A percentile compares a stretch with the other conserved stretches of the same genome.
Evolutionary conservation across 2,888 invertebrate species (phyloP).

Genomic region (Neoscelio sp.): DNA sequence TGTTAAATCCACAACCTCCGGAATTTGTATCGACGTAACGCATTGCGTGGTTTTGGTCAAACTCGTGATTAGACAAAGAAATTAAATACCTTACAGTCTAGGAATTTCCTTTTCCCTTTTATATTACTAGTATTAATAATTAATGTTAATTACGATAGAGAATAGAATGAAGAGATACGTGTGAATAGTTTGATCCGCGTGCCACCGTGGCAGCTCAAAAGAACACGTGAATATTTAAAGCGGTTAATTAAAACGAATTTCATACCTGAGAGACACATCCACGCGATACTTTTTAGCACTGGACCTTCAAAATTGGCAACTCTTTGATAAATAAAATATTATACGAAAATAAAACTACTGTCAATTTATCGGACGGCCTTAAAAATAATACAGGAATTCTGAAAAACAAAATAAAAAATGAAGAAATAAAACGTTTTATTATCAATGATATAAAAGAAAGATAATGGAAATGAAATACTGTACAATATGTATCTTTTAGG

Average conservation of each 20-base stretch:
- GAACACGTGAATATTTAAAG: slow-evolving; percentile 75
- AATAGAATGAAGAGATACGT: slow-evolving; percentile 62
- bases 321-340: too few relatives aligned
- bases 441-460: background rate
- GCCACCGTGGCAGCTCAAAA: slow-evolving; percentile 71
- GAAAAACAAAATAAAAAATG: too few relatives aligned
- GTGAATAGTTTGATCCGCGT: slow-evolving; percentile 62
- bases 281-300: slow-evolving; percentile 74
- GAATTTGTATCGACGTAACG: slow-evolving; percentile 41
- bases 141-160: slow-evolving; percentile 51
- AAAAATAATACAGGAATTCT: too few relatives aligned
- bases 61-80: slow-evolving; percentile 42
- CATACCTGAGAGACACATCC: slow-evolving; percentile 75
- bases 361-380: background rate
- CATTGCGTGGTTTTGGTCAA: slow-evolving; percentile 43
- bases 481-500: too few relatives aligned
- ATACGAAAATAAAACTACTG: too few relatives aligned
- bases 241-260: slow-evolving; percentile 73
- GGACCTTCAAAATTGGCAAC: slow-evolving; percentile 49
- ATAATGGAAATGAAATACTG: slow-evolving; percentile 45
- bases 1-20: slow-evolving; percentile 40
- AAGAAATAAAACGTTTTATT: too few relatives aligned
- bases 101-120: background rate
- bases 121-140: slow-evolving; percentile 22
- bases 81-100: slow-evolving; percentile 57